A percentile compares a stretch with the other conserved stretches of the same genome.
These are phyloP conservation scores for Turnix velox DNA, from an alignment of 2,113 vertebrate genomes.

Conservation along the genomic window DNA sequence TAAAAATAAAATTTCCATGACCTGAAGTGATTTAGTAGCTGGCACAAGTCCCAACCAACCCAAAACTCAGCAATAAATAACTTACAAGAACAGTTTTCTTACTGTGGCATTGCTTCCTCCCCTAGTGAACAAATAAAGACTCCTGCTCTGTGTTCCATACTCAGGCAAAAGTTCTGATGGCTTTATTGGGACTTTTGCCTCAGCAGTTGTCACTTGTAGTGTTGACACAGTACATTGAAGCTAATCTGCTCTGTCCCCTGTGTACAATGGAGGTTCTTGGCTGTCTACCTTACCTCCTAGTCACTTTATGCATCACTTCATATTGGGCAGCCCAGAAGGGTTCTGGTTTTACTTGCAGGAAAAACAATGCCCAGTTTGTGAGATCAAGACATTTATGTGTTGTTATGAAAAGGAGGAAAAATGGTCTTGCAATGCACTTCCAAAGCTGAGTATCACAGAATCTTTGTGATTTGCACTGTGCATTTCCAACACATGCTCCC, in stretches of 20 bases:
- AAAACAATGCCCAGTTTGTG: not conserved
- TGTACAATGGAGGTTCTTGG: rapidly evolving
- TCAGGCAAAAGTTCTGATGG: not conserved
- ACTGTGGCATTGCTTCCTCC: slow-evolving; percentile 19
- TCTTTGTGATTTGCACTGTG: not conserved
- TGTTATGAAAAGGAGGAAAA: not conserved
- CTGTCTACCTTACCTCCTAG: not conserved
- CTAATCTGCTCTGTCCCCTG: not conserved
- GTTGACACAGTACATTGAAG: not conserved
- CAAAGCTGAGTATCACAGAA: not conserved
- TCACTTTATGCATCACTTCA: not conserved
- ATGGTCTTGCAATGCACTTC: not conserved
- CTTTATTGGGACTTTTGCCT: not conserved
- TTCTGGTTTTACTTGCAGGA: not conserved
- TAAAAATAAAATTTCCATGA: slow-evolving; percentile 59
- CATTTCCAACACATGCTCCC: not conserved
- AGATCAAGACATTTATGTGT: not conserved
- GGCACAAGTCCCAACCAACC: slow-evolving; percentile 40
- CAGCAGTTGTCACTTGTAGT: not conserved
- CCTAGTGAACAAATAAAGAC: not conserved
- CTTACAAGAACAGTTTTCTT: slow-evolving; percentile 32
- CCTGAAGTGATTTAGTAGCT: slow-evolving; percentile 55
- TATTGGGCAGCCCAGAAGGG: not conserved
- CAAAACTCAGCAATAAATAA: slow-evolving; percentile 48
- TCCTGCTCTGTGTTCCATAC: not conserved